A percentile compares a stretch with the other conserved stretches of the same genome.
phyloP scores from a whole-genome alignment of 2,797 vertebrate genomes.

The Graptemys geographica region DNA sequence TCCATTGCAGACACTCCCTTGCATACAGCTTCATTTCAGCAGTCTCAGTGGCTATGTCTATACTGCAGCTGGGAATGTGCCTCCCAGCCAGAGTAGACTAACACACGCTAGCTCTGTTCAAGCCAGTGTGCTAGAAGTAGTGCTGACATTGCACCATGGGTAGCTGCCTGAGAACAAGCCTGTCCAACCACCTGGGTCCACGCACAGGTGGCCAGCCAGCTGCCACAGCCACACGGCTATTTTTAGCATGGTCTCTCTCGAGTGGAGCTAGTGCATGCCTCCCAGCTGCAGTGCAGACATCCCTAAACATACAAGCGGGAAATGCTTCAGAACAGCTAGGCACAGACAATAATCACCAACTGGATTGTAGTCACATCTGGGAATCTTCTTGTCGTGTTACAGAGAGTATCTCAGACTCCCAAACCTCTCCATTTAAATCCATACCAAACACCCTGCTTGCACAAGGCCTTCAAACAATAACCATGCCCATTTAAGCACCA shows the following conservation, averaged over 20 bases:
- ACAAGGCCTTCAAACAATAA: not conserved
- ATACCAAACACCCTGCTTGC: not conserved
- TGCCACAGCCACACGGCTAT: too few species aligned
- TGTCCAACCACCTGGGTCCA: too few species aligned
- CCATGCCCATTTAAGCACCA: not conserved
- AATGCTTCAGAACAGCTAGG: slow-evolving; percentile 23
- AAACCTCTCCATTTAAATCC: not conserved
- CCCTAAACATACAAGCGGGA: not conserved
- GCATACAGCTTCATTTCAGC: not conserved
- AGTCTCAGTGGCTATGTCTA: not conserved
- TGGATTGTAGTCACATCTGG: not conserved
- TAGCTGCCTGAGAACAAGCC: too few species aligned
- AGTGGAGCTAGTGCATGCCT: too few species aligned
- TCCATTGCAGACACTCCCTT: not conserved
- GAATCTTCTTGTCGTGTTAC: not conserved
- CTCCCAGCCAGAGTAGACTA: too few species aligned
- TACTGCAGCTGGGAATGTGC: too few species aligned
- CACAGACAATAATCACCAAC: not conserved
- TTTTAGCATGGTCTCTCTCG: too few species aligned
- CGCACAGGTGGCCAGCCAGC: too few species aligned
- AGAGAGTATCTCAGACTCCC: not conserved
- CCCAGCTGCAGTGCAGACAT: too few species aligned
- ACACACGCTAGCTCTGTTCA: too few species aligned
- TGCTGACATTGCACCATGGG: too few species aligned
- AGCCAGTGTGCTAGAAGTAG: too few species aligned